Conservation (phyloP, 92 coral and sea anemone genomes). For the Meandrina meandrites region DNA sequence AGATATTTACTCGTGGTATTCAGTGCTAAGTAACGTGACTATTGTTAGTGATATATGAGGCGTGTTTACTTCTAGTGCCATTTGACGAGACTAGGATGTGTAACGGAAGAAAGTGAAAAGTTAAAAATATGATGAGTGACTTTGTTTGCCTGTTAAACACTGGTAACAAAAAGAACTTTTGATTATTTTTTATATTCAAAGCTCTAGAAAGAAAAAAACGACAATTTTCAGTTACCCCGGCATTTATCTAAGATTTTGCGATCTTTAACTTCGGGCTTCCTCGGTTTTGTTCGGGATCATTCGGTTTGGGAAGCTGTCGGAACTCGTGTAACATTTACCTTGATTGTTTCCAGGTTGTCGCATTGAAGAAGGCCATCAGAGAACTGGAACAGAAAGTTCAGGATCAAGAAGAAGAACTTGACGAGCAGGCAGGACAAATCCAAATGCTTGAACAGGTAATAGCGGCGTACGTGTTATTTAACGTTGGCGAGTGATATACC, state of each 20-base stretch:
- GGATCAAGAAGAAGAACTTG: slow-evolving; percentile 97
- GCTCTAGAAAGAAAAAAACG: too few relatives aligned
- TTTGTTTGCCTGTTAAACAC: too few relatives aligned
- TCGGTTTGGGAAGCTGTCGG: background rate
- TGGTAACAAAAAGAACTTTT: too few relatives aligned
- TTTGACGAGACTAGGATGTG: too few relatives aligned
- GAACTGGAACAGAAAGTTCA: slow-evolving; percentile 85
- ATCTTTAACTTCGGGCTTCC: too few relatives aligned
- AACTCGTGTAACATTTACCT: background rate
- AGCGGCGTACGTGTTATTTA: background rate
- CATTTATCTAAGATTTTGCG: too few relatives aligned
- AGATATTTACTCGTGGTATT: too few relatives aligned
- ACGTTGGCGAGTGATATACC: background rate
- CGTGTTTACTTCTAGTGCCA: background rate
- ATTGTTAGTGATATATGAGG: background rate
- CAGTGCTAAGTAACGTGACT: too few relatives aligned
- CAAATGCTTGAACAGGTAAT: slow-evolving; percentile 88
- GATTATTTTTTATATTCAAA: too few relatives aligned
- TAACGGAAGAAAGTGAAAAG: too few relatives aligned
- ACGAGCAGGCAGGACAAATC: slow-evolving; percentile 95
- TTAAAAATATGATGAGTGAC: too few relatives aligned
- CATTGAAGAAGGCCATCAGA: slow-evolving; percentile 78
- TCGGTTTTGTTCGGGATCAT: background rate
- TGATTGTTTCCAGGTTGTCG: slow-evolving; percentile 62
- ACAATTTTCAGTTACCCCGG: too few relatives aligned